Percentiles rank a stretch among this genome's conserved stretches.
phyloP scores from a whole-genome alignment of 2,888 invertebrate species.

The Seira musarum region DNA sequence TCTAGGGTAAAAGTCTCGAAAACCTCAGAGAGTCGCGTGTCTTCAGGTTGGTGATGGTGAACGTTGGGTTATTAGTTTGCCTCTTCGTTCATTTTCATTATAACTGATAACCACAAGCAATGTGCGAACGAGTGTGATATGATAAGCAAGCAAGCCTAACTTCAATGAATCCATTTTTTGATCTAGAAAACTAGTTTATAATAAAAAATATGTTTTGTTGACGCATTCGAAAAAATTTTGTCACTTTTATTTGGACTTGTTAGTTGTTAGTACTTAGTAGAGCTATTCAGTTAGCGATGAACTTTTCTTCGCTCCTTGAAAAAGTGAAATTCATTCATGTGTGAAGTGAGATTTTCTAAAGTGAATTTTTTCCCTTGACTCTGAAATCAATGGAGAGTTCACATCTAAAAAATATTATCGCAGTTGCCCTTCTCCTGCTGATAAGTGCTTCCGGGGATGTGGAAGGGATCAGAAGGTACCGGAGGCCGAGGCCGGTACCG shows the following conservation, averaged over 20 bases:
- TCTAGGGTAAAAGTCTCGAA: too few species aligned
- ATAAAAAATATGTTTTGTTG: background rate
- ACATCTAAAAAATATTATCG: too few species aligned
- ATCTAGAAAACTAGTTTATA: slow-evolving; percentile 6
- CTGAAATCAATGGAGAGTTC: too few species aligned
- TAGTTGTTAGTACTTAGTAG: too few species aligned
- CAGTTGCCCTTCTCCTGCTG: too few species aligned
- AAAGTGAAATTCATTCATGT: background rate
- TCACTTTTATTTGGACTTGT: background rate
- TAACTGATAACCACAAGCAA: too few species aligned
- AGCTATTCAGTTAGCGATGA: slow-evolving; percentile 4
- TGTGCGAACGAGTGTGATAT: too few species aligned
- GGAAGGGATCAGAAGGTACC: slow-evolving; percentile 24
- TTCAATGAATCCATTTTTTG: background rate
- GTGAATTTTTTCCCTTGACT: background rate
- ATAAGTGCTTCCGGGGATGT: slow-evolving; percentile 9
- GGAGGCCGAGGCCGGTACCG: background rate
- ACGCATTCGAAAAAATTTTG: background rate
- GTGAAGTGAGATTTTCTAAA: background rate
- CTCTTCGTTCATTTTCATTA: too few species aligned
- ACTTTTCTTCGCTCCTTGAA: background rate
- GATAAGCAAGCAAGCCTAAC: too few species aligned
- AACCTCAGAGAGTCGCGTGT: too few species aligned
- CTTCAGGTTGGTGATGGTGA: too few species aligned
- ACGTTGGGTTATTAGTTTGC: too few species aligned